Evolutionary conservation across 2,888 invertebrate species (phyloP).

Genomic region (Diachrysia chrysitis): DNA sequence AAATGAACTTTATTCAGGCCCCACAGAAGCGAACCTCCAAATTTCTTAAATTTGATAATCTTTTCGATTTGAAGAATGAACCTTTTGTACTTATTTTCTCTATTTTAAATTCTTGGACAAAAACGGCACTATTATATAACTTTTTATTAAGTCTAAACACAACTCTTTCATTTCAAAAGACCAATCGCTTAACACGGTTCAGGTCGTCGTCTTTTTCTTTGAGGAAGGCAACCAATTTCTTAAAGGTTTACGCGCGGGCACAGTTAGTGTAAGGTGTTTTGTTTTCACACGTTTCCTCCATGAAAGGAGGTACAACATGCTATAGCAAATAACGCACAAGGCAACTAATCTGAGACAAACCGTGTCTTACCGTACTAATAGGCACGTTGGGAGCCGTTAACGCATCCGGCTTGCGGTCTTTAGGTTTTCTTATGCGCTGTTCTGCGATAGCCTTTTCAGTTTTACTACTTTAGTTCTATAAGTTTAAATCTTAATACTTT

Average conservation of each 20-base stretch:
- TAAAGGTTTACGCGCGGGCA: not conserved
- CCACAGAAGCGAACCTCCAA: no score
- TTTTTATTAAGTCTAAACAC: no score
- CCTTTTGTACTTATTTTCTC: not conserved
- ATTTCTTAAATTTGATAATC: not conserved
- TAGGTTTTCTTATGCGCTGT: not conserved
- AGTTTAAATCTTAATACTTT: not conserved
- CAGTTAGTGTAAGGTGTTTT: constrained; percentile 6
- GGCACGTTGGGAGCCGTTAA: constrained; percentile 9
- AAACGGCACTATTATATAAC: no score
- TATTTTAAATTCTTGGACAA: not conserved
- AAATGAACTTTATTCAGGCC: not conserved
- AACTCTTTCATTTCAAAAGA: no score
- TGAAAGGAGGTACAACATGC: constrained; percentile 8
- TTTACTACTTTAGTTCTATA: not conserved
- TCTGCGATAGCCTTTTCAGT: constrained; percentile 6
- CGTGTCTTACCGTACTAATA: constrained; percentile 8
- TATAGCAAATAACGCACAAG: not conserved
- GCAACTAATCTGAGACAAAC: constrained; percentile 7
- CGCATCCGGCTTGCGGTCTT: constrained; percentile 3
- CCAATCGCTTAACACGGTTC: not conserved
- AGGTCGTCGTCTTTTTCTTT: constrained; percentile 6
- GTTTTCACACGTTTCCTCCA: constrained; percentile 7
- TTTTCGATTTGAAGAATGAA: not conserved
- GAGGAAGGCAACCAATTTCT: constrained; percentile 1